Evolutionary conservation across 2,888 invertebrate species (phyloP).

Genomic region (Hirudinaria manillensis): DNA sequence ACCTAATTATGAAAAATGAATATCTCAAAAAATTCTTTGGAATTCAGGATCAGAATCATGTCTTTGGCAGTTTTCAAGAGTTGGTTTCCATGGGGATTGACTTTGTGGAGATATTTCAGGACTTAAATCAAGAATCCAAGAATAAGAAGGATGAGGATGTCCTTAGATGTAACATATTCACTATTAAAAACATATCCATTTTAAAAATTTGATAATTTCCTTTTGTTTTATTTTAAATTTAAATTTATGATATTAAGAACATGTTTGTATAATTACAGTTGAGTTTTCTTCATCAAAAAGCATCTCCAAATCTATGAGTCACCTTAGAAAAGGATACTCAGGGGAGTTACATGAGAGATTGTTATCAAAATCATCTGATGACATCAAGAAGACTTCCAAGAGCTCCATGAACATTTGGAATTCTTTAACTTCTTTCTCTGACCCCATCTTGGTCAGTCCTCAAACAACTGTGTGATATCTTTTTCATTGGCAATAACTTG

Average conservation of each 20-base stretch:
- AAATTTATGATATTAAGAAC: background rate
- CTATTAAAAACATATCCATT: too few species aligned
- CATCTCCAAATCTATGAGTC: background rate
- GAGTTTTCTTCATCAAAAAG: background rate
- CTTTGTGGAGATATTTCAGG: slow-evolving; percentile 41
- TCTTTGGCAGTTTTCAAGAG: slow-evolving; percentile 49
- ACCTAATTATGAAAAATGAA: too few species aligned
- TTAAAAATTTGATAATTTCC: too few species aligned
- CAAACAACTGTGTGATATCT: too few species aligned
- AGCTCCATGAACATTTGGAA: background rate
- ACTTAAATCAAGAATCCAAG: background rate
- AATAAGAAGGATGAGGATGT: background rate
- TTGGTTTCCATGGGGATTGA: slow-evolving; percentile 48
- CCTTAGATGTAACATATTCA: too few species aligned
- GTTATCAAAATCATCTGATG: background rate
- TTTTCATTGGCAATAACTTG: too few species aligned
- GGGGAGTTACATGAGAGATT: background rate
- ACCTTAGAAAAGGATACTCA: background rate
- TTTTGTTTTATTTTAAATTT: background rate
- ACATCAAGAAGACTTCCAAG: background rate
- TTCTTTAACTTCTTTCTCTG: background rate
- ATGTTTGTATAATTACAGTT: background rate
- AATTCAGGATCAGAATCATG: slow-evolving; percentile 47
- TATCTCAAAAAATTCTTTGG: background rate
- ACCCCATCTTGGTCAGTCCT: background rate